Base-by-base conservation (phyloP, 1,140 invertebrate species). In the Ceratitis capitata region DNA sequence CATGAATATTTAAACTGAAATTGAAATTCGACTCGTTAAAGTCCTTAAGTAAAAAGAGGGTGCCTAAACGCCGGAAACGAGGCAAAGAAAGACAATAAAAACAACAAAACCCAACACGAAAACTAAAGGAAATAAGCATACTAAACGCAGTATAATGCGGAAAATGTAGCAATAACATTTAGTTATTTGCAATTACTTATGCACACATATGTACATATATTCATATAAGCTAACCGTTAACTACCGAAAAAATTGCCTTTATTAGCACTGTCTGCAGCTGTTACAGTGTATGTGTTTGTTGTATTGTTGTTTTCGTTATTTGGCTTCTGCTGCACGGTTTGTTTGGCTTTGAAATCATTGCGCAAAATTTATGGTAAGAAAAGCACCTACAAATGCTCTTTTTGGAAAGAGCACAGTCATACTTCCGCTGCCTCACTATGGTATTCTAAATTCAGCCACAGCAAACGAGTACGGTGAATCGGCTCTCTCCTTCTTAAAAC, bases 371-470 rank as follows among this genome's bases (percentile, higher is more conserved):
- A 39, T 45, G 69, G 69, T 23, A 78, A 78, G 26, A 26, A 61
- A n/a, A n/a, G 51, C 51, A 78, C 29, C 61, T 69, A 16, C 35
- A 69, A 78, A 26, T 2, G 3, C 69, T n/a, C 39, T 23, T 10
- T n/a, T 14, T 53, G 29, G 35, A 3, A 3, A 64, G n/a, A n/a
- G n/a, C 26, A 16, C 29, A 32, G 3, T 4, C 29, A 32, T 26
- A 32, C 64, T n/a, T 29, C 9, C 35, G 35, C 19, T 78, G 39
- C 39, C 45, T 7, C 23, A 19, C 69, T 23, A 78, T 45, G 45
- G 69, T 78, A 78, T 78, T 35, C 69, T 78, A 78, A 78, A n/a
- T 39, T 19, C 32, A 78, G 45, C 69, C 69, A 78, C 69, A 78
- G 42, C 69, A 78, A 78, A 78, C 39, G 39, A 42, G 42, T 78